phyloP scores from a whole-genome alignment of 2,888 invertebrate species.

The Hypomecis atomaria region DNA sequence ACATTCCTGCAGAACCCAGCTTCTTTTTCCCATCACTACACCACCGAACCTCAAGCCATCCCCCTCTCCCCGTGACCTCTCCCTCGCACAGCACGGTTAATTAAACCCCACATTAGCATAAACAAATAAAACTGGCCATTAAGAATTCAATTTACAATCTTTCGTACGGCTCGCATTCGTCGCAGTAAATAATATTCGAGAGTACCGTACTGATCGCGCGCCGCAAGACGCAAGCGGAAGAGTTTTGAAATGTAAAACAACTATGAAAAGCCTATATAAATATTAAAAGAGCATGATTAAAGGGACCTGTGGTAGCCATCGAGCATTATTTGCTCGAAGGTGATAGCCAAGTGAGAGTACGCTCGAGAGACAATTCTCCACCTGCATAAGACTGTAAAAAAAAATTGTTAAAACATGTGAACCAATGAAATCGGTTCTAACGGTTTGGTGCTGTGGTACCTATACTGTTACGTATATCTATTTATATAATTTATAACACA shows the following conservation, averaged over 20 bases:
- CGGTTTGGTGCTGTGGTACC: no score
- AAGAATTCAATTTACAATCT: conserved; percentile 84
- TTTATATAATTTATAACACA: no score
- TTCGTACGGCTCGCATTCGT: conserved; percentile 80
- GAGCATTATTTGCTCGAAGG: no score
- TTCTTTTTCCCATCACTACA: not conserved
- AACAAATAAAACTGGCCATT: conserved; percentile 84
- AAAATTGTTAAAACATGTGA: no score
- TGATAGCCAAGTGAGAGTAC: no score
- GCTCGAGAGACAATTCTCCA: no score
- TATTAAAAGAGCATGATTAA: no score
- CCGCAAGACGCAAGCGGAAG: conserved; percentile 22
- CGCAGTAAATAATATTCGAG: conserved; percentile 81
- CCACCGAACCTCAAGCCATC: conserved; percentile 15
- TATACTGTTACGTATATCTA: no score
- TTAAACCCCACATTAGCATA: conserved; percentile 83
- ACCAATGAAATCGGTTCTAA: no score
- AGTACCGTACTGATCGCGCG: conserved; percentile 51
- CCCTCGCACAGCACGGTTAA: conserved; percentile 64
- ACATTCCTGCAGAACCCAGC: conserved; percentile 31
- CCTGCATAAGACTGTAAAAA: no score
- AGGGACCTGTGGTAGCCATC: no score
- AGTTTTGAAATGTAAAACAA: not conserved
- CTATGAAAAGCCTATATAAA: not conserved
- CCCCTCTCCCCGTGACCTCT: conserved; percentile 36